Base-by-base conservation (phyloP, 2,888 invertebrate species). In the Phrixothrix hirtus region DNA sequence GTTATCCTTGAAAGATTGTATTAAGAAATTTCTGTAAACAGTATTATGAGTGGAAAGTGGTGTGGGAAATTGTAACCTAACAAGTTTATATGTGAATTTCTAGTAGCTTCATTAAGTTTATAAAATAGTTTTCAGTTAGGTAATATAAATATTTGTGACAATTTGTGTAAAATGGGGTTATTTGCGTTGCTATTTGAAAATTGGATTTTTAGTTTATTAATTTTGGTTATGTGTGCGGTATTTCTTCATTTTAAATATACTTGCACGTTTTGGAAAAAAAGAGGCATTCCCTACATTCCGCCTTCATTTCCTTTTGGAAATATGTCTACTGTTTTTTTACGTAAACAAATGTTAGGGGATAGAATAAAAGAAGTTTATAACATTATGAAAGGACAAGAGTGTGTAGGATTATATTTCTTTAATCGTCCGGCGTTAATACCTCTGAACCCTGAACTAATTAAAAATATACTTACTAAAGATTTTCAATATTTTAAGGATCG, bases 401-500 rank as follows among this genome's bases (percentile, higher is more conserved):
- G 67, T 55, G 73, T 83, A 3, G 87, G 87, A 0, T 73, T 86
- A 65, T 87, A 85, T 65, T 79, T 83, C 53, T 80, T 85, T 54
- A 78, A 81, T 51, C 76, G 80, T 27, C 85, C 84, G 1, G 81
- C 81, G n/a, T 68, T 87, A 21, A 68, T 85, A 16, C 74, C 87
- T 4, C 75, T 85, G 46, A 84, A 87, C 70, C 79, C 83, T 7
- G 79, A 82, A 9, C 65, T 87, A 52, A 81, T 83, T 1, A 83
- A 83, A 58, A 62, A 79, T 41, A 77, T 87, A 12, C 66, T 87
- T 60, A 78, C 79, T 26, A 81, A 78, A 60, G 86, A 87, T 65
- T 87, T 85, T 59, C 76, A 76, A 7, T 75, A 83, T 68, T 87
- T 88, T 59, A 80, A 82, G 68, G 85, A 86, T 60, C 81, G 86